Evolutionary conservation across 1,140 invertebrate species (phyloP).

Genomic region (Neodiprion fabricii): DNA sequence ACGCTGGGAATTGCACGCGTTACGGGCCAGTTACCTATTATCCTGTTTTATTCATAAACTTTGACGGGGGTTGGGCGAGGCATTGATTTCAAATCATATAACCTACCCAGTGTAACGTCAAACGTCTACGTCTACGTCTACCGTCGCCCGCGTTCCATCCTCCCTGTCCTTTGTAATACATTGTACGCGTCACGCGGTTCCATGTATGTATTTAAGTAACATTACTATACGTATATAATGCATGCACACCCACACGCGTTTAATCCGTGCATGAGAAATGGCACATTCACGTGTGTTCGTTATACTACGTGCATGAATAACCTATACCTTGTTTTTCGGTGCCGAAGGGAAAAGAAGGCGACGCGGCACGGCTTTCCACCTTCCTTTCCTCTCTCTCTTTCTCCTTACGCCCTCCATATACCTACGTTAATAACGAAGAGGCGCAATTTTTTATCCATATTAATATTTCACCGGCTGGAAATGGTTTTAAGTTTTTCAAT

Average conservation of each 20-base stretch:
- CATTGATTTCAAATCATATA: slow-evolving; percentile 5
- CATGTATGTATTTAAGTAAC: no score
- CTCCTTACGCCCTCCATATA: no score
- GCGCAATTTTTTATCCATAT: slow-evolving; percentile 48
- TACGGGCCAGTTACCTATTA: neutral
- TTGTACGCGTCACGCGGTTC: no score
- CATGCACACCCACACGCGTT: neutral
- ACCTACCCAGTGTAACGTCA: neutral
- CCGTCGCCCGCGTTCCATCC: no score
- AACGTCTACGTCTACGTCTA: neutral
- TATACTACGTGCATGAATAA: no score
- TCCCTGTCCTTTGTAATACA: no score
- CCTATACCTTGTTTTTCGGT: neutral
- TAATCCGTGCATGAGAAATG: neutral
- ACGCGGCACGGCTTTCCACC: neutral
- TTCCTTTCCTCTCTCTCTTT: no score
- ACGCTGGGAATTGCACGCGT: neutral
- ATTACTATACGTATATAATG: no score
- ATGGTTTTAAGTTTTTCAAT: slow-evolving; percentile 56
- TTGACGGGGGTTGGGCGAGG: neutral
- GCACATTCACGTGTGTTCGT: no score
- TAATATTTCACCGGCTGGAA: slow-evolving; percentile 50
- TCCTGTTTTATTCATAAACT: slow-evolving; percentile 4
- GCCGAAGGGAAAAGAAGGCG: neutral
- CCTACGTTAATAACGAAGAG: slow-evolving; percentile 44